Evolutionary conservation across 2,888 invertebrate species (phyloP).

Genomic region (Chaetoderma sp.): DNA sequence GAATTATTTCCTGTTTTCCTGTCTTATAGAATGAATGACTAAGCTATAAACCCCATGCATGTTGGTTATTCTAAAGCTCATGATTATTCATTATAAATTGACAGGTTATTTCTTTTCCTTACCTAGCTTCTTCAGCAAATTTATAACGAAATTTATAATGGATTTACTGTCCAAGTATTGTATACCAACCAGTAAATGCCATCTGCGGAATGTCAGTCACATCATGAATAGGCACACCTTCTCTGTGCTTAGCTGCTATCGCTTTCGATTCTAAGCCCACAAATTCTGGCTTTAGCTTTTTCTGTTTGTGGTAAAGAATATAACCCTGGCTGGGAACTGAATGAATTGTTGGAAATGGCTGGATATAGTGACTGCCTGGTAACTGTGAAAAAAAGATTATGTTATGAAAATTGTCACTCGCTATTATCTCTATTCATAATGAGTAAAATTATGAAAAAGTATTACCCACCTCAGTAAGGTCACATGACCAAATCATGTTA

Average conservation of each 20-base stretch:
- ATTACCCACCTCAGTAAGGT: too few species aligned
- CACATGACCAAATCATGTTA: too few species aligned
- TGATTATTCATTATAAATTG: too few species aligned
- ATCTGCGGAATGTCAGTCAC: slow-evolving; percentile 48
- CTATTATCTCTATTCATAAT: background rate
- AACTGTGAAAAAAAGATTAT: slow-evolving; percentile 41
- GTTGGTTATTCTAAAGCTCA: too few species aligned
- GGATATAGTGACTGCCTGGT: slow-evolving; percentile 38
- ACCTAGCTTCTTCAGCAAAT: background rate
- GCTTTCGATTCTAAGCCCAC: slow-evolving; percentile 38
- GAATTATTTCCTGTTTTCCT: too few species aligned
- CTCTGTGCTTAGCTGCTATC: slow-evolving; percentile 41
- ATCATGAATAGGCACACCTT: slow-evolving; percentile 48
- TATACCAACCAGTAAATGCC: slow-evolving; percentile 56
- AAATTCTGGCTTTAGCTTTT: slow-evolving; percentile 49
- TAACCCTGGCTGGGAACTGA: slow-evolving; percentile 61
- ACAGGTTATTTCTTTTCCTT: too few species aligned
- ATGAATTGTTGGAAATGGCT: slow-evolving; percentile 58
- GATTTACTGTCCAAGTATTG: background rate
- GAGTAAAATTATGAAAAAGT: too few species aligned
- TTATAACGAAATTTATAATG: background rate
- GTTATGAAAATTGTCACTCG: background rate
- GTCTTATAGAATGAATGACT: too few species aligned
- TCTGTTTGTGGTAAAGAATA: slow-evolving; percentile 51
- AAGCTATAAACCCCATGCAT: too few species aligned